These are phyloP conservation scores for Caenorhabditis latens DNA, from an alignment of 1,140 invertebrate genomes.

Conservation along the genomic window DNA sequence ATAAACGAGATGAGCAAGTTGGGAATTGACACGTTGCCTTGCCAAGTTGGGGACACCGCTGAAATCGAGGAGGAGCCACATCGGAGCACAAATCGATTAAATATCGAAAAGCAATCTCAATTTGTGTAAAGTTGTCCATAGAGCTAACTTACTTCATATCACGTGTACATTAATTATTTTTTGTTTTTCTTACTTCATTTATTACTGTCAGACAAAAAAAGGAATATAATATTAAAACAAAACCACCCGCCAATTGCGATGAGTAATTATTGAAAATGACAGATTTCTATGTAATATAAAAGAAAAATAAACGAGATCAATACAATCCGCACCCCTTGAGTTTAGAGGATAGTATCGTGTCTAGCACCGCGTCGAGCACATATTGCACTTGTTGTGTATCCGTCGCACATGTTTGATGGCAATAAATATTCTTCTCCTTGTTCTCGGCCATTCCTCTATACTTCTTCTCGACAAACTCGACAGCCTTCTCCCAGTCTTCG, in stretches of 20 bases:
- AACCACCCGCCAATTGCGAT: not conserved
- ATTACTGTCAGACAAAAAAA: not conserved
- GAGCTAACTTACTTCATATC: not conserved
- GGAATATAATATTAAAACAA: not conserved
- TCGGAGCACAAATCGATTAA: conserved; percentile 17
- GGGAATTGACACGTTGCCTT: conserved; percentile 21
- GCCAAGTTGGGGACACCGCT: not conserved
- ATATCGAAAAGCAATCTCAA: conserved; percentile 25
- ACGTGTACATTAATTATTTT: conserved; percentile 20
- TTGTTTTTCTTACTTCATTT: not conserved
- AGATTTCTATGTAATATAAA: no score
- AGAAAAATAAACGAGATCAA: conserved; percentile 52
- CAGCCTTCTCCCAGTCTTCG: conserved; percentile 69
- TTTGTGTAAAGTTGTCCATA: not conserved
- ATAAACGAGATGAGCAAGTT: conserved; percentile 61
- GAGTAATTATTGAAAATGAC: no score
- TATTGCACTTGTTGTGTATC: conserved; percentile 74
- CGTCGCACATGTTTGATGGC: conserved; percentile 74
- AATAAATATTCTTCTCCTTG: conserved; percentile 68
- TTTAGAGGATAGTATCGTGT: conserved; percentile 74
- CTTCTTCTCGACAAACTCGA: conserved; percentile 73
- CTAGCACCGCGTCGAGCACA: conserved; percentile 72
- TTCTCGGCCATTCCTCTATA: conserved; percentile 70
- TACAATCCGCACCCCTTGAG: conserved; percentile 76
- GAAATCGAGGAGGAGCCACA: not conserved